Evolutionary conservation across 2,888 invertebrate genomes (phyloP), one percentile per base, ranked within the genome.

Genomic region (Agonopterix arenella): DNA sequence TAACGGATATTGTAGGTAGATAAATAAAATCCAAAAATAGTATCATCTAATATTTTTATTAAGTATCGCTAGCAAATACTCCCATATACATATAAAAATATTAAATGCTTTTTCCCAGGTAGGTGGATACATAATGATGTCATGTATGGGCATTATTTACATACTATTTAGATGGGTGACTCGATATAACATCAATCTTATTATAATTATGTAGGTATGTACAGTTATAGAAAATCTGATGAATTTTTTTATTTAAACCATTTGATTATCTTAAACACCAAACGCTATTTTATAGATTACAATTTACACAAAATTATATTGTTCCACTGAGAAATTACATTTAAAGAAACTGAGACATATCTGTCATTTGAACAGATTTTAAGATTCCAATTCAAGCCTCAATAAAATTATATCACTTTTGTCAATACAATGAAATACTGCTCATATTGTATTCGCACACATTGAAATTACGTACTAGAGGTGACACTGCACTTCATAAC

Each of bases 41-140:
- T 59, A 66, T 58, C 84, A 86, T 84, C 76, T 86, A 88, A 89
- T 89, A 89, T 89, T 89, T 88, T 89, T 89, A 89, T 86, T 88
- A 73, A 68, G 82, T 83, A 85, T 79, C 70, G 63, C 67, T 71
- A 74, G 65, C 55, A 67, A 68, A 60, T 58, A 64, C 60, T 60
- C 58, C 59, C 62, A 79, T 79, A 84, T 81, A 28, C 28, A 82
- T 77, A 84, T 84, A 88, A 89, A 89, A 88, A 89, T 84, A 88
- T 86, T 88, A 89, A 80, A 86, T 78, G 82, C 68, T 28, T 65
- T 70, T 76, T 74, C 72, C 68, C 69, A 76, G 66, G 73, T 79
- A 74, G 72, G 60, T 68, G 72, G 71, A 71, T 78, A 78, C 72
- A 74, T 77, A 73, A 76, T 76, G 78, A 78, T 73, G 65, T 70